Base-by-base conservation (phyloP, 2,113 vertebrate genomes). In the Tichodroma muraria region DNA sequence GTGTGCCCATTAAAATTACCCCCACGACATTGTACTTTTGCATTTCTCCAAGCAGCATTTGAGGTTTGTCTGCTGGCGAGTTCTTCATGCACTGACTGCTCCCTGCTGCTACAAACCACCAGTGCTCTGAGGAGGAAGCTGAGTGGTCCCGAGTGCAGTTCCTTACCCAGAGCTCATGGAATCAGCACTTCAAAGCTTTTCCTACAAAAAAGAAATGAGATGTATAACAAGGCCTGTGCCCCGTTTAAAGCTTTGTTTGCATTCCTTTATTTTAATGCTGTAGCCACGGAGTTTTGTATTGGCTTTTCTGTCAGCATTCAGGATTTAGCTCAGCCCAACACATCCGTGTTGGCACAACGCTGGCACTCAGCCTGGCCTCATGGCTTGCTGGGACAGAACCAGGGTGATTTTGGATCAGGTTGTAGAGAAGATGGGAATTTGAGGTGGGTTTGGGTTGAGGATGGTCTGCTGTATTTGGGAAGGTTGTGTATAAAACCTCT, bases 341-440 rank as follows among this genome's bases (percentile, higher is more conserved):
- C n/a, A 42, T 57, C 81, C 0, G 0, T 65, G 37, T 50, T 61
- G 75, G 70, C 75, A 61, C 75, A 19, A 4, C 0, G 0, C 27
- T 75, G 84, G 38, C 19, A 11, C 56, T 45, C 1, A 0, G 42
- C 45, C 42, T 23, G 27, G 19, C 72, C 25, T 66, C 54, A 11
- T 0, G 0, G 17, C 52, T 30, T 52, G 11, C n/a, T 75, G 10
- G 3, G 22, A 8, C 49, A 75, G 45, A 17, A 49, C n/a, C 37
- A 10, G 49, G 61, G 16, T 9, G 18, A 6, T 33, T 61, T 54
- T 13, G 56, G 28, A 16, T 64, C 19, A 31, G 27, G 8, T 1
- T 68, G 12, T 31, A 61, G 86, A 38, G 15, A 63, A 66, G 5
- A 23, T 79, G 65, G 49, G 57, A n/a, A 11, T 40, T 61, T 11